Conservation (phyloP, 2,113 vertebrate genomes). For the Tupaia chinensis region DNA sequence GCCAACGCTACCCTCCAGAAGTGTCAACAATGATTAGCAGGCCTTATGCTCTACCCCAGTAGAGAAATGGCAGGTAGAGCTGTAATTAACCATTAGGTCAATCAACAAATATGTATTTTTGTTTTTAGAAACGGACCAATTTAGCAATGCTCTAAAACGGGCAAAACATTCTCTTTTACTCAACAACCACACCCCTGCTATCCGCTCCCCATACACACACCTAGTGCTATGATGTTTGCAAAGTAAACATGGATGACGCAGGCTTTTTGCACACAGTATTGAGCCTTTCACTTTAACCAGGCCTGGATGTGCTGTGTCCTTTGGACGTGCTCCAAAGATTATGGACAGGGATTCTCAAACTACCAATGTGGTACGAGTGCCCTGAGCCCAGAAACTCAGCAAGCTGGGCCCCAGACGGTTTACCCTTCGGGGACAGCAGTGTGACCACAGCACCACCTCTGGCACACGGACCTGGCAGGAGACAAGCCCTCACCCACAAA, state of each 20-base stretch:
- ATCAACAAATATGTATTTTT: not conserved
- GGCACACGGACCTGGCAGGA: not conserved
- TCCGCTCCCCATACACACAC: not conserved
- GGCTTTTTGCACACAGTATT: not conserved
- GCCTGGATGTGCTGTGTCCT: not conserved
- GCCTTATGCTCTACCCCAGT: not conserved
- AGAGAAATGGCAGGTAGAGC: not conserved
- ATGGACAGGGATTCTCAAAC: not conserved
- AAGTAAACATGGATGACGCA: not conserved
- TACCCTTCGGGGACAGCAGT: not conserved
- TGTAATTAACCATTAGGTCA: not conserved
- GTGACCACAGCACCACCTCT: not conserved
- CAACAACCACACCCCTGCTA: too few relatives aligned
- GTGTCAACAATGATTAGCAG: not conserved
- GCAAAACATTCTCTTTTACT: not conserved
- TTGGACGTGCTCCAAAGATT: not conserved
- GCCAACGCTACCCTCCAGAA: constrained; percentile 34
- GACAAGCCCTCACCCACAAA: not conserved
- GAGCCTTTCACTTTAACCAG: not conserved
- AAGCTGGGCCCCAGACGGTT: not conserved
- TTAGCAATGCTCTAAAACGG: constrained; percentile 13
- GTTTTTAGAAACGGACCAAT: constrained; percentile 1
- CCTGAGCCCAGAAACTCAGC: not conserved
- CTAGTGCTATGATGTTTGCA: not conserved
- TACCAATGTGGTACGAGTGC: not conserved